Conservation (phyloP, 1,140 invertebrate species). For the Ips typographus region DNA sequence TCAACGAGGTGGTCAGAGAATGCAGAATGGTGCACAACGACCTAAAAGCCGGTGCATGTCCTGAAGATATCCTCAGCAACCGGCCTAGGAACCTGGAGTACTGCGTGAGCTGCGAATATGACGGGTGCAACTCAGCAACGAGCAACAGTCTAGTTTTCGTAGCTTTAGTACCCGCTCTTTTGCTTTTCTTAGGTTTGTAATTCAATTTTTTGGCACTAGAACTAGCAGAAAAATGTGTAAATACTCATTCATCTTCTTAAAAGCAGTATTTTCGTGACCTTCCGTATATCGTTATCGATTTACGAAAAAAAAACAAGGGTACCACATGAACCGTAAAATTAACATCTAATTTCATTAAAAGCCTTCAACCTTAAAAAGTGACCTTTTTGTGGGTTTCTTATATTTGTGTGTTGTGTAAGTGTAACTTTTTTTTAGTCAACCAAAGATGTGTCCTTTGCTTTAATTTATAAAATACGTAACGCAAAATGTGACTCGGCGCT, state of each 20-base stretch:
- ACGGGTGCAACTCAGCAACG: conserved; percentile 41
- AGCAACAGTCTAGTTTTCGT: conserved; percentile 14
- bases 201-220: background rate
- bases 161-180: conserved; percentile 9
- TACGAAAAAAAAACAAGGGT: no score
- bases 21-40: conserved; percentile 61
- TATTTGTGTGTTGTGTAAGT: background rate
- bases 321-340: conserved; percentile 4
- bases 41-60: conserved; percentile 55
- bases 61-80: conserved; percentile 50
- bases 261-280: no score
- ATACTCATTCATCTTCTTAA: no score
- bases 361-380: background rate
- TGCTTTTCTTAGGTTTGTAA: conserved; percentile 20
- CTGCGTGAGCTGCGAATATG: conserved; percentile 44
- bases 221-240: background rate
- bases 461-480: no score
- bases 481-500: no score
- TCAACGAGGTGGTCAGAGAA: conserved; percentile 40
- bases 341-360: conserved; percentile 12
- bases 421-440: conserved; percentile 13
- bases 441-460: conserved; percentile 23
- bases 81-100: conserved; percentile 55
- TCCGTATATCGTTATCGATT: no score
- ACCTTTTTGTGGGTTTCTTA: conserved; percentile 9